phyloP scores from a whole-genome alignment of 2,797 vertebrate genomes.

The Acanthurus lineatus region DNA sequence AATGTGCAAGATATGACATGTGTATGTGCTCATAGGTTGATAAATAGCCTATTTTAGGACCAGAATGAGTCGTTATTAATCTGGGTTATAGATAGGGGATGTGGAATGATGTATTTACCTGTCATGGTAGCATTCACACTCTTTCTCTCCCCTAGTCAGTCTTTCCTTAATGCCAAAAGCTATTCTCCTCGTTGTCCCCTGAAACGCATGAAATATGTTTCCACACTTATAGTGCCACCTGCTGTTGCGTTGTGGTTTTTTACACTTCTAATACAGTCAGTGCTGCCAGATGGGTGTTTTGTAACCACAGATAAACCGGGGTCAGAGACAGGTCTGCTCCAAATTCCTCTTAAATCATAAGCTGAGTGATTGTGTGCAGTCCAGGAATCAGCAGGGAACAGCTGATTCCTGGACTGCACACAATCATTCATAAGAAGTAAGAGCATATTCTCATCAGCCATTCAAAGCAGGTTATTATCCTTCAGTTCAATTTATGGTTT shows the following conservation, averaged over 20 bases:
- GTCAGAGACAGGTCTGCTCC: slow-evolving; percentile 37
- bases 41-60: neutral
- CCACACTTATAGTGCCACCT: slow-evolving; percentile 66
- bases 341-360: slow-evolving; percentile 52
- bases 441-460: neutral
- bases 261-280: slow-evolving; percentile 12
- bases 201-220: slow-evolving; percentile 24
- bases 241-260: slow-evolving; percentile 40
- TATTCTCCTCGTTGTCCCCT: slow-evolving; percentile 1
- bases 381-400: slow-evolving; percentile 15
- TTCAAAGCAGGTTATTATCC: slow-evolving; percentile 3
- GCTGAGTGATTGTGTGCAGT: slow-evolving; percentile 21
- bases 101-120: slow-evolving; percentile 6
- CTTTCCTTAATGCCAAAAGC: slow-evolving; percentile 9
- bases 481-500: neutral
- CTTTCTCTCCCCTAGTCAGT: neutral
- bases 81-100: slow-evolving; percentile 8
- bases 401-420: slow-evolving; percentile 26
- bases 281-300: slow-evolving; percentile 65
- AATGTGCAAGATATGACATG: neutral
- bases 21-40: neutral
- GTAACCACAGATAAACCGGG: slow-evolving; percentile 63
- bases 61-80: slow-evolving; percentile 6
- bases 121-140: neutral
- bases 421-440: neutral